These are phyloP conservation scores for Sebastiscus albofasciatus DNA, from an alignment of 2,797 vertebrate genomes.

Conservation along the genomic window DNA sequence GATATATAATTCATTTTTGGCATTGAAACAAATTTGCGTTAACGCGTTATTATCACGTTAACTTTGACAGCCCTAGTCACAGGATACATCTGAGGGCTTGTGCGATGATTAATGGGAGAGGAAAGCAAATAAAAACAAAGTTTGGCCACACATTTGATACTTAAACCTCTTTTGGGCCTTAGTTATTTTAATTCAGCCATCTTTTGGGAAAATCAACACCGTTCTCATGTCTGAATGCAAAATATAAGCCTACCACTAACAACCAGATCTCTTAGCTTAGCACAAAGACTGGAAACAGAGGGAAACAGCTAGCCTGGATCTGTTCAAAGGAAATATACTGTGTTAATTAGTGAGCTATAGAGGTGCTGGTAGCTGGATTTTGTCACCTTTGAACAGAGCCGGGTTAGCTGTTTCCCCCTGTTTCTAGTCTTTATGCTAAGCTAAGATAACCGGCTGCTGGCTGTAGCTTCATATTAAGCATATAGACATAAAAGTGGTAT, in stretches of 20 bases:
- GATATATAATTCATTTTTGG: no score
- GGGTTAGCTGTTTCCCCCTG: background rate
- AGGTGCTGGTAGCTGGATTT: background rate
- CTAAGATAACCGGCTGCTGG: background rate
- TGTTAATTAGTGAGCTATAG: background rate
- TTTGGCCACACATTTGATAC: background rate
- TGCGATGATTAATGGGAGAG: background rate
- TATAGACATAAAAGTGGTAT: background rate
- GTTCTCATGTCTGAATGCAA: background rate
- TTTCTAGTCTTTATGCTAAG: no score
- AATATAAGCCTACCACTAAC: background rate
- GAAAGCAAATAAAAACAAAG: background rate
- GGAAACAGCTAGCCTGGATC: background rate
- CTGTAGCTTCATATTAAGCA: background rate
- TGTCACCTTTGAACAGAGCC: slow-evolving; percentile 7
- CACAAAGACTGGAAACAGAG: background rate
- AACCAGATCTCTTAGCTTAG: background rate
- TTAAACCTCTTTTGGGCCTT: background rate
- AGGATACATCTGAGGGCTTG: no score
- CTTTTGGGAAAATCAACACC: background rate
- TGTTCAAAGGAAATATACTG: background rate
- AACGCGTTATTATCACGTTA: no score
- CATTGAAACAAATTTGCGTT: no score
- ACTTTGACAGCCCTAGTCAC: no score
- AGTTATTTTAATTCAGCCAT: background rate